Evolutionary conservation across 2,113 vertebrate species (phyloP).

Genomic region (Bufo bufo): DNA sequence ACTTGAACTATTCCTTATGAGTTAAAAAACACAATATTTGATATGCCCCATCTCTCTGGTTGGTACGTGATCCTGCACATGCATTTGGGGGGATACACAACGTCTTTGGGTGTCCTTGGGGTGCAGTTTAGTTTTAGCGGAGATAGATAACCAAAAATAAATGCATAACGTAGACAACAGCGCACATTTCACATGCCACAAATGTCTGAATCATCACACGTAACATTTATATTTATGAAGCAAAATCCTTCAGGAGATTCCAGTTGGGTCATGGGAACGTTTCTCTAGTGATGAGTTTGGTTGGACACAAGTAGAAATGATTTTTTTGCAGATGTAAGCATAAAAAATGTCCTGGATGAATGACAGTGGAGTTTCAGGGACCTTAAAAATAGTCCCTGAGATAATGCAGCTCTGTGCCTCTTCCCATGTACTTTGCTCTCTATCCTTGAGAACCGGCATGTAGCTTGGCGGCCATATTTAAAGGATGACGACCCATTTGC

Average conservation of each 20-base stretch:
- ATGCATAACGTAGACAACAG: too few species aligned
- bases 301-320: conserved; percentile 26
- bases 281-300: conserved; percentile 54
- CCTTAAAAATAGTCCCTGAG: too few species aligned
- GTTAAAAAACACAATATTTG: not conserved
- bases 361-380: too few species aligned
- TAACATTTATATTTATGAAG: not conserved
- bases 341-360: too few species aligned
- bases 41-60: not conserved
- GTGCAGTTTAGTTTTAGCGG: too few species aligned
- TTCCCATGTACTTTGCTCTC: conserved; percentile 9
- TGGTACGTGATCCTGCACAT: not conserved
- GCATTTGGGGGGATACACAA: not conserved
- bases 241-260: conserved; percentile 12
- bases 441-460: not conserved
- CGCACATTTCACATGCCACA: too few species aligned
- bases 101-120: too few species aligned
- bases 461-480: too few species aligned
- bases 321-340: too few species aligned
- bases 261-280: conserved; percentile 46
- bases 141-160: too few species aligned
- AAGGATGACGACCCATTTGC: too few species aligned
- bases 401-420: fast-evolving
- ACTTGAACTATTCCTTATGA: too few species aligned
- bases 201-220: not conserved